These are phyloP conservation scores for Ptychadena robeensis DNA, from an alignment of 2,797 vertebrate species.

Conservation along the genomic window DNA sequence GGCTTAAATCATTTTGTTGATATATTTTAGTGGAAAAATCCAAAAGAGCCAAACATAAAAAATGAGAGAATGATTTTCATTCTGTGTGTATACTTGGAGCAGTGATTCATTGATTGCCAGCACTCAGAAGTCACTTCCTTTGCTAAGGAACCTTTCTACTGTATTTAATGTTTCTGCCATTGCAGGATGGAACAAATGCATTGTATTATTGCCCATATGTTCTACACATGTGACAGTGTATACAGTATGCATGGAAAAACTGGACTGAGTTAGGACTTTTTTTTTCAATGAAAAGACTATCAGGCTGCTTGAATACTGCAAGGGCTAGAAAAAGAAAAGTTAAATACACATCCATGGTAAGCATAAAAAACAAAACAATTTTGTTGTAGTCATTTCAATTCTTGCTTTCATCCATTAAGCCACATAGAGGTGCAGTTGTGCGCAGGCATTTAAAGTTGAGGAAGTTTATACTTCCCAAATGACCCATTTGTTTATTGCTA, in stretches of 20 bases:
- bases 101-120: slow-evolving; percentile 54
- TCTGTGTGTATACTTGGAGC: slow-evolving; percentile 22
- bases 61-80: slow-evolving; percentile 11
- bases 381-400: slow-evolving; percentile 6
- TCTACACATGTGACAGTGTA: slow-evolving; percentile 51
- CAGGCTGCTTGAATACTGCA: background rate
- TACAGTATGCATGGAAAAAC: slow-evolving; percentile 25
- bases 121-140: slow-evolving; percentile 48
- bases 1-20: too few species aligned
- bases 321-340: background rate
- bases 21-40: too few species aligned
- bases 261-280: background rate
- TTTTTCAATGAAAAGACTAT: background rate
- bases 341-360: slow-evolving; percentile 18
- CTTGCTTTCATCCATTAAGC: slow-evolving; percentile 22
- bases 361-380: slow-evolving; percentile 5
- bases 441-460: background rate
- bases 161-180: slow-evolving; percentile 46
- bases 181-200: slow-evolving; percentile 39
- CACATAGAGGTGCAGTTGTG: slow-evolving; percentile 13
- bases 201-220: slow-evolving; percentile 50
- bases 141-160: slow-evolving; percentile 7
- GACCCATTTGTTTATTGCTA: slow-evolving; percentile 6
- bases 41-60: too few species aligned
- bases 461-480: slow-evolving; percentile 20